Conservation (phyloP, 2,113 vertebrate species). For the Halcyon senegalensis region DNA sequence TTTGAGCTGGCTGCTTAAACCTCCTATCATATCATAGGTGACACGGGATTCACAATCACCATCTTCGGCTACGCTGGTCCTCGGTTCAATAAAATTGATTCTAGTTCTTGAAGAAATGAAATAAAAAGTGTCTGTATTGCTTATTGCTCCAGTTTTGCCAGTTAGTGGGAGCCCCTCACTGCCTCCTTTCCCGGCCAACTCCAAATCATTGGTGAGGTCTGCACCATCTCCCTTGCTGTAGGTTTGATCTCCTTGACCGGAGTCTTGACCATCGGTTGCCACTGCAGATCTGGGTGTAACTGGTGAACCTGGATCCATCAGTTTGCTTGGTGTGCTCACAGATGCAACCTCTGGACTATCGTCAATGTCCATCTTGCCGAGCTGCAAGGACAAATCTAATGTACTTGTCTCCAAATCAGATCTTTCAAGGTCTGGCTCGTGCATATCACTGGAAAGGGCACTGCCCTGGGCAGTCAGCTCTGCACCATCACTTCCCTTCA, state of each 20-base stretch:
- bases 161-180: background rate
- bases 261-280: background rate
- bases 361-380: conserved; percentile 78
- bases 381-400: conserved; percentile 82
- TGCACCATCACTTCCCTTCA: conserved; percentile 85
- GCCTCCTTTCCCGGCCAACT: background rate
- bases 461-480: conserved; percentile 51
- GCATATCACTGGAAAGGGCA: background rate
- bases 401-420: conserved; percentile 56
- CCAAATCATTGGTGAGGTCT: background rate
- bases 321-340: conserved; percentile 75
- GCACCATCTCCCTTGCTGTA: background rate
- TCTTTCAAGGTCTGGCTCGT: conserved; percentile 4
- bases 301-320: background rate
- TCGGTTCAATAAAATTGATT: conserved; percentile 72
- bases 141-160: conserved; percentile 43
- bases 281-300: background rate
- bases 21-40: conserved; percentile 93
- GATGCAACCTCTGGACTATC: conserved; percentile 24
- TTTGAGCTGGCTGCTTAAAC: conserved; percentile 85
- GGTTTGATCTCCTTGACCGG: background rate
- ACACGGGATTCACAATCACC: conserved; percentile 70
- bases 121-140: conserved; percentile 84
- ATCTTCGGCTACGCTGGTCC: background rate
- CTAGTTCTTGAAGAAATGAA: conserved; percentile 81